These are phyloP conservation scores for Steatornis caripensis DNA, from an alignment of 2,113 vertebrate genomes.

Conservation along the genomic window DNA sequence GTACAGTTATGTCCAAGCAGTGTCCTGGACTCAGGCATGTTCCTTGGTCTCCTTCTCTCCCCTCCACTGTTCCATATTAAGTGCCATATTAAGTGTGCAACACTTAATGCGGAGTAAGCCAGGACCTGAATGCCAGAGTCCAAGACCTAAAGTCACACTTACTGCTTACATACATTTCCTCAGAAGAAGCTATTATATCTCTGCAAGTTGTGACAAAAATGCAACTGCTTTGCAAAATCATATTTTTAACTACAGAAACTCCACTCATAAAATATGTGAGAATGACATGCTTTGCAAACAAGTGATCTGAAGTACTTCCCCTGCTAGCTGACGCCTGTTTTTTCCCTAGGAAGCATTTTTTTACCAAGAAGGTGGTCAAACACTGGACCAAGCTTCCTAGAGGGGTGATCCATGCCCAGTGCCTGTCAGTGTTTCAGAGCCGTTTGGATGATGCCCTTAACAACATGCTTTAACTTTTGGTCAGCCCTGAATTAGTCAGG, in stretches of 20 bases:
- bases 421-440: not conserved
- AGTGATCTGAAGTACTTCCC: not conserved
- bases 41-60: not conserved
- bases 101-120: not conserved
- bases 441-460: not conserved
- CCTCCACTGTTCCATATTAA: not conserved
- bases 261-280: not conserved
- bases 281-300: not conserved
- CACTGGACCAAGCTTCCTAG: not conserved
- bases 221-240: not conserved
- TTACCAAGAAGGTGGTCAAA: not conserved
- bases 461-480: not conserved
- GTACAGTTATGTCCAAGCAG: not conserved
- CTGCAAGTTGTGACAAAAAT: not conserved
- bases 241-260: not conserved
- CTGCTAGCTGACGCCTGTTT: not conserved
- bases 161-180: not conserved
- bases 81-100: too few species aligned
- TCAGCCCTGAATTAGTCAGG: not conserved
- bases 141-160: not conserved
- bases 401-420: not conserved
- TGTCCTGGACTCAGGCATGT: not conserved
- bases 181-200: not conserved
- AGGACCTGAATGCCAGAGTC: not conserved
- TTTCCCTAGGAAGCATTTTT: not conserved